phyloP scores from a whole-genome alignment of 2,888 invertebrate species.

The Drosophila seclusa region DNA sequence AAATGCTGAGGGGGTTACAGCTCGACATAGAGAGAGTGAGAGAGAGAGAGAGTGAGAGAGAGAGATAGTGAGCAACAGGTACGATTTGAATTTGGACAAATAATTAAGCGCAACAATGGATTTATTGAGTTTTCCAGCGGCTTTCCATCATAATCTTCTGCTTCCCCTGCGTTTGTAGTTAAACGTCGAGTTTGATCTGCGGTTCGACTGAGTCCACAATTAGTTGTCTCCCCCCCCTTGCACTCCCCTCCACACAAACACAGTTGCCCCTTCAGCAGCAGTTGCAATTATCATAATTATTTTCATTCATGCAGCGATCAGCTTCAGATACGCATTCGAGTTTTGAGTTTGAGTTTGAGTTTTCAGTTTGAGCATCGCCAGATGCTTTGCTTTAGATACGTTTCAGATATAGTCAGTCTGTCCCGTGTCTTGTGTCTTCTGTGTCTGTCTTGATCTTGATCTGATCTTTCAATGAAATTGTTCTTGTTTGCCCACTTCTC shows the following conservation, averaged over 20 bases:
- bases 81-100: conserved; percentile 77
- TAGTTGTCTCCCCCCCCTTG: conserved; percentile 52
- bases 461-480: conserved; percentile 48
- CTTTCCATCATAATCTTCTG: conserved; percentile 26
- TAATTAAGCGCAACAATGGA: conserved; percentile 82
- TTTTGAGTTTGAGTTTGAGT: conserved; percentile 16
- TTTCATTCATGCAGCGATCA: conserved; percentile 74
- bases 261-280: conserved; percentile 37
- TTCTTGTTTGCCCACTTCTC: conserved; percentile 34
- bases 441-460: background rate
- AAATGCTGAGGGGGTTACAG: conserved; percentile 9
- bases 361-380: conserved; percentile 28
- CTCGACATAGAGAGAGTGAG: background rate
- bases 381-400: conserved; percentile 64
- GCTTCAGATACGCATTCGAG: conserved; percentile 39
- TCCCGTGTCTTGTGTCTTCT: background rate
- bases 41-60: background rate
- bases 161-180: conserved; percentile 26
- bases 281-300: conserved; percentile 76
- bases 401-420: background rate
- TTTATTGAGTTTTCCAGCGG: conserved; percentile 70
- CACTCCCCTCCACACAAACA: background rate
- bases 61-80: conserved; percentile 30
- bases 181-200: conserved; percentile 60
- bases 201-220: conserved; percentile 73